A percentile compares a stretch with the other conserved stretches of the same genome.
Evolutionary conservation across 2,888 invertebrate genomes (phyloP).

Genomic region (Smittia aterrima): DNA sequence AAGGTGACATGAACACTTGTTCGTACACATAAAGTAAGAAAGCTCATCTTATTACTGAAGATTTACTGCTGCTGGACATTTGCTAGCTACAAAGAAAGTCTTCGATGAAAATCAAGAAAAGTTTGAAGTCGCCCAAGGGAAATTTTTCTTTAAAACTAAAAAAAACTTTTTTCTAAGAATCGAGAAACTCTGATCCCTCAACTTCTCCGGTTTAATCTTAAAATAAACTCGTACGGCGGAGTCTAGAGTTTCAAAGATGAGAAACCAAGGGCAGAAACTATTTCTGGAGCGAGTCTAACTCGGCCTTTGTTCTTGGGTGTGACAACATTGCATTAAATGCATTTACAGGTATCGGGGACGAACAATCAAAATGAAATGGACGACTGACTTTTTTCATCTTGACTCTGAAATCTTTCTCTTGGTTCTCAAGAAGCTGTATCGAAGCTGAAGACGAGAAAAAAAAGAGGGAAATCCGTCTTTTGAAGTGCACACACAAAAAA

Average conservation of each 20-base stretch:
- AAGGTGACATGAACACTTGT: constrained; percentile 34
- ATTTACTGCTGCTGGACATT: background rate
- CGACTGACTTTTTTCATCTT: background rate
- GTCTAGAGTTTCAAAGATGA: constrained; percentile 7
- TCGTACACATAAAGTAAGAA: too few species aligned
- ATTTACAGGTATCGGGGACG: constrained; percentile 22
- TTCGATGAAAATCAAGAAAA: too few species aligned
- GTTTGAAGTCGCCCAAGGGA: too few species aligned
- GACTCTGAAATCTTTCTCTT: background rate
- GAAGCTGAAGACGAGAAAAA: too few species aligned
- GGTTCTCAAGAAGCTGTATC: background rate
- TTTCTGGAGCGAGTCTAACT: constrained; percentile 3
- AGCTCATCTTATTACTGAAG: too few species aligned
- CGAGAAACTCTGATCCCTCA: too few species aligned
- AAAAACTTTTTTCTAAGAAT: too few species aligned
- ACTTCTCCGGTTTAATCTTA: background rate
- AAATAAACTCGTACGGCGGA: too few species aligned
- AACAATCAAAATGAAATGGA: too few species aligned
- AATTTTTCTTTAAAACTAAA: too few species aligned
- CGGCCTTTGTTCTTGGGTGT: constrained; percentile 18
- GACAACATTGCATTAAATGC: constrained; percentile 31
- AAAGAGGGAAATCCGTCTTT: constrained; percentile 15
- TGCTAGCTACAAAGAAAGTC: too few species aligned
- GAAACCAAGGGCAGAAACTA: background rate
- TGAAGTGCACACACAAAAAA: constrained; percentile 26